Evolutionary conservation across 2,888 invertebrate species (phyloP).

Genomic region (Aspidiotus rigidus): DNA sequence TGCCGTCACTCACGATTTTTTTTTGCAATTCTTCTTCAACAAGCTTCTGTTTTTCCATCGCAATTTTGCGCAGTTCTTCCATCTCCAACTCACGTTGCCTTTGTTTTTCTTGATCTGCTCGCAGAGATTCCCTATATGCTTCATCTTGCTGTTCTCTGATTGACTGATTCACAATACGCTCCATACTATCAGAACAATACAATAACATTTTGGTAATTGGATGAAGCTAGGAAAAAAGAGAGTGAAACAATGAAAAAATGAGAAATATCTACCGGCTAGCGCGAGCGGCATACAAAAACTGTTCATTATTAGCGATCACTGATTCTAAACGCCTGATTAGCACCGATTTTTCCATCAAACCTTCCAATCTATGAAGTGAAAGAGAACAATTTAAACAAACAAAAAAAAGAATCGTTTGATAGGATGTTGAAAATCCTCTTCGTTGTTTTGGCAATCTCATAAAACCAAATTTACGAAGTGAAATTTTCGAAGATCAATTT

Average conservation of each 20-base stretch:
- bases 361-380: conserved; percentile 58
- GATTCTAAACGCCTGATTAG: conserved; percentile 62
- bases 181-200: conserved; percentile 52
- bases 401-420: not conserved
- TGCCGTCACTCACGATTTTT: conserved; percentile 10
- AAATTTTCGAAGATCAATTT: conserved; percentile 1
- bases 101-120: conserved; percentile 92
- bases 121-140: conserved; percentile 82
- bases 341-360: conserved; percentile 62
- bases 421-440: not conserved
- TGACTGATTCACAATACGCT: conserved; percentile 74
- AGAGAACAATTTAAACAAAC: not conserved
- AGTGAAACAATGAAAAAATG: no score
- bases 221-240: no score
- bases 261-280: conserved; percentile 27
- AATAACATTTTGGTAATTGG: no score
- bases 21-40: conserved; percentile 22
- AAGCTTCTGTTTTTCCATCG: conserved; percentile 22
- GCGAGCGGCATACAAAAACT: conserved; percentile 24
- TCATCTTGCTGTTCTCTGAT: conserved; percentile 85
- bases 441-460: no score
- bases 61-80: conserved; percentile 33
- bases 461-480: not conserved
- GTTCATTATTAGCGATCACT: conserved; percentile 39
- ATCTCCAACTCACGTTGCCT: conserved; percentile 46